These are phyloP conservation scores for Pampusana beccarii DNA, from an alignment of 2,113 vertebrate species.

Conservation along the genomic window DNA sequence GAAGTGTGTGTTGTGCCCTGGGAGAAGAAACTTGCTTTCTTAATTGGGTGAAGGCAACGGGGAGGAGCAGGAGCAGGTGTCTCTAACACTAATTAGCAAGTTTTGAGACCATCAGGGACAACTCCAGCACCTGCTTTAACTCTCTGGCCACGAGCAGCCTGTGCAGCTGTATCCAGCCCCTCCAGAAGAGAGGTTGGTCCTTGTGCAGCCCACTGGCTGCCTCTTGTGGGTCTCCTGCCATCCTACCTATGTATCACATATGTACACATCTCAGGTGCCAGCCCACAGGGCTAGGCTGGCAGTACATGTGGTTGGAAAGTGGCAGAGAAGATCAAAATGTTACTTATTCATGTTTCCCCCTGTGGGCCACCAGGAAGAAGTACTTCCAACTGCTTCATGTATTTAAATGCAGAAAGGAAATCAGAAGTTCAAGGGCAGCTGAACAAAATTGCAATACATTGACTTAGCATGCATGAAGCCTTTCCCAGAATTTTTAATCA, in stretches of 20 bases:
- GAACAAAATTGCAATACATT: not conserved
- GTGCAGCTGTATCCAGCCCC: not conserved
- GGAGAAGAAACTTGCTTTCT: not conserved
- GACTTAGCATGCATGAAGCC: accelerated
- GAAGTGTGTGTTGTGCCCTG: accelerated
- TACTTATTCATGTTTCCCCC: not conserved
- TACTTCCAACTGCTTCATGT: not conserved
- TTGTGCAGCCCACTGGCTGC: accelerated
- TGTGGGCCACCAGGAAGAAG: not conserved
- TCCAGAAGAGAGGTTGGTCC: not conserved
- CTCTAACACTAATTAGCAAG: not conserved
- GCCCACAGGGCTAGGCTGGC: not conserved
- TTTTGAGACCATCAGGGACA: not conserved
- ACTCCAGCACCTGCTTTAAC: not conserved
- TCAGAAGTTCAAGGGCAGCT: not conserved
- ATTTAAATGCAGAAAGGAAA: not conserved
- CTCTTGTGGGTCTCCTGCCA: not conserved
- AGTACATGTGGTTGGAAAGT: accelerated
- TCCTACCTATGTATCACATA: accelerated
- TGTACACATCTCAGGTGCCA: accelerated
- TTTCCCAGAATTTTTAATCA: not conserved
- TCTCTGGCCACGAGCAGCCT: not conserved
- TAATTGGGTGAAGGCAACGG: not conserved
- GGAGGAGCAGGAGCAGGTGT: conserved; percentile 11
- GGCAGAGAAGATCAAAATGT: accelerated